Evolutionary conservation across 2,797 vertebrate genomes (phyloP).

Genomic region (Phylloscopus collybita): DNA sequence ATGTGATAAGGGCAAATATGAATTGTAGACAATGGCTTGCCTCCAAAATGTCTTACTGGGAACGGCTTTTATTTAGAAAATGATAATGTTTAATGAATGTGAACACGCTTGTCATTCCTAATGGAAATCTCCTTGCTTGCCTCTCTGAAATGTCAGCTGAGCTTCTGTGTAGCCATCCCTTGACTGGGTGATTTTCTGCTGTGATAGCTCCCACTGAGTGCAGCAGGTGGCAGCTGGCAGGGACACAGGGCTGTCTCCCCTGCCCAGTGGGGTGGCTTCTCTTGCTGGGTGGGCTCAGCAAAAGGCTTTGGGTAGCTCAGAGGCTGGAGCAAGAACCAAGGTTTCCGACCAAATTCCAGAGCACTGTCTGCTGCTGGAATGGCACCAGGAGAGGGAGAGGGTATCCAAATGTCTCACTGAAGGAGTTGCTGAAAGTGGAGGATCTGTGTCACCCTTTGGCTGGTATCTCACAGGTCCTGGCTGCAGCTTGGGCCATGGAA

Average conservation of each 20-base stretch:
- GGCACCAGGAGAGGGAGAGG: neutral
- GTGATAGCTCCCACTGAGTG: neutral
- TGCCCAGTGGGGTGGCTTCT: neutral
- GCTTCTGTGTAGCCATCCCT: constrained; percentile 1
- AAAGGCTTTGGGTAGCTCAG: neutral
- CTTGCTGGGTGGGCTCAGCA: neutral
- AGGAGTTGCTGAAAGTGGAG: rapidly evolving
- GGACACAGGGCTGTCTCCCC: neutral
- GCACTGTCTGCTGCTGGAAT: neutral
- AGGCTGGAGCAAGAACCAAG: neutral
- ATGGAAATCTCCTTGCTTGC: neutral
- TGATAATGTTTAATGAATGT: constrained; percentile 35
- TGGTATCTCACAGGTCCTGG: neutral
- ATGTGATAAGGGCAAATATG: neutral
- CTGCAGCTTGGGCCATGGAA: neutral
- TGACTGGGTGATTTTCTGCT: neutral
- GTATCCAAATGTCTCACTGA: neutral
- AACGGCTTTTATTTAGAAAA: constrained; percentile 34
- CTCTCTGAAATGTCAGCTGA: neutral
- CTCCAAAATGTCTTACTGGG: constrained; percentile 42
- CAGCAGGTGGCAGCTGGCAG: neutral
- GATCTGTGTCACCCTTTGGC: neutral
- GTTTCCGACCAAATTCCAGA: neutral
- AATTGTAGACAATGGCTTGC: constrained; percentile 48
- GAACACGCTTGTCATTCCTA: neutral